Evolutionary conservation across 2,113 vertebrate genomes (phyloP), one percentile per base, ranked within the genome.

Genomic region (Eublepharis macularius): DNA sequence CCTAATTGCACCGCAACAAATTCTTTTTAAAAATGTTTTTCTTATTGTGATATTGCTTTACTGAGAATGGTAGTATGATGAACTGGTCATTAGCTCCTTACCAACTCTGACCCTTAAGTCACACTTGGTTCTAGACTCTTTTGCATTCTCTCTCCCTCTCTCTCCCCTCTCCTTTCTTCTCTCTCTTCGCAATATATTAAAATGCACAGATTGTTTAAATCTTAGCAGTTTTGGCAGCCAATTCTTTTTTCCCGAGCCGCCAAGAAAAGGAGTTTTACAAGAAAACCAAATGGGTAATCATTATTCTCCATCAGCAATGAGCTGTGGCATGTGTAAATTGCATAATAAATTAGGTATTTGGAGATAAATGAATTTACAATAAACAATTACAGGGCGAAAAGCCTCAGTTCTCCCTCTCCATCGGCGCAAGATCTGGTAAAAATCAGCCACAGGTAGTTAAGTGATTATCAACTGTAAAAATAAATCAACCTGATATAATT

Each of bases 401-500:
- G 91, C 93, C 83, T 86, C 85, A 93, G 91, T 95, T 95, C 95
- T 95, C 86, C 69, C 89, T 94, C 93, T 96, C 94, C 83, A 88
- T 94, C 95, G 96, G 93, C 94, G 66, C 94, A 92, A 94, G 95
- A 94, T 95, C 94, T 96, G 95, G 94, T 91, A 92, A 95, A 91
- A 94, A 89, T 95, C 94, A 96, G 95, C 97, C 95, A 97, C 96
- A 97, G 96, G 96, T 97, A 96, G 95, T 95, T 96, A 97, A 95
- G 95, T 95, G 95, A 95, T 96, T 95, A 95, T 96, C 94, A 96
- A 95, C 95, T 96, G 95, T 94, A 96, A 94, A 95, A 93, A 95
- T 96, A 97, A 97, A 97, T 97, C 96, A 96, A 94, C 94, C 94
- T 93, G 93, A 96, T 96, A 97, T 96, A 97, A 97, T 97, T 96